Percentiles rank a stretch among this genome's conserved stretches.
phyloP scores from a whole-genome alignment of 1,140 invertebrate genomes.

The Micrasema minimum region DNA sequence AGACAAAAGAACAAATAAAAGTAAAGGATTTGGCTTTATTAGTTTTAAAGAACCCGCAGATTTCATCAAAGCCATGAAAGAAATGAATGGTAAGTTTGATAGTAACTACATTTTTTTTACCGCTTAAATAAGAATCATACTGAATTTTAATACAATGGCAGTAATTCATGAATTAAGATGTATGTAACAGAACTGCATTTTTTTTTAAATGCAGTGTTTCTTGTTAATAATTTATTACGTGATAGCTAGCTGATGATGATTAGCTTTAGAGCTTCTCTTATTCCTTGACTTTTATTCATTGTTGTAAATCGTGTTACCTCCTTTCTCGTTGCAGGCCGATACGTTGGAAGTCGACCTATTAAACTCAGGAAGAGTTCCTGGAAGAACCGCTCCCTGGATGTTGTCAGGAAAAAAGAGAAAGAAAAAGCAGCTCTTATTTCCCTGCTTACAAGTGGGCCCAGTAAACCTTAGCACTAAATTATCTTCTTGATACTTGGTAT shows the following conservation, averaged over 20 bases:
- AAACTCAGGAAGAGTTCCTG: slow-evolving; percentile 97
- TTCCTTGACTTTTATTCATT: too few relatives aligned
- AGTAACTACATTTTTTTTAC: too few relatives aligned
- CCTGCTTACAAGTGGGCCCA: slow-evolving; percentile 69
- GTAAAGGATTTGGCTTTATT: slow-evolving; percentile 98
- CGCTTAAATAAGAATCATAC: too few relatives aligned
- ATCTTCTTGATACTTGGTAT: too few relatives aligned
- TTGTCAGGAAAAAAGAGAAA: slow-evolving; percentile 95
- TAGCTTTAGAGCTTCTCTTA: too few relatives aligned
- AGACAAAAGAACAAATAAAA: slow-evolving; percentile 97
- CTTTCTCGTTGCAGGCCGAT: slow-evolving; percentile 73
- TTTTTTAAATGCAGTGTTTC: too few relatives aligned
- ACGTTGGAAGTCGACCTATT: slow-evolving; percentile 98
- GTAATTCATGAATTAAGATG: too few relatives aligned
- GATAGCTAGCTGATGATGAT: too few relatives aligned
- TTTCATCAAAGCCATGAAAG: slow-evolving; percentile 98
- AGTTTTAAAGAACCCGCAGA: slow-evolving; percentile 98
- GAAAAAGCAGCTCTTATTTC: slow-evolving; percentile 85
- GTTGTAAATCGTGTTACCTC: too few relatives aligned
- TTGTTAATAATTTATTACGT: too few relatives aligned
- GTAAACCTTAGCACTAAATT: slow-evolving; percentile 38
- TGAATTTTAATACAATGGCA: too few relatives aligned
- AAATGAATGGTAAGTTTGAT: slow-evolving; percentile 86
- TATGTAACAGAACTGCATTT: too few relatives aligned
- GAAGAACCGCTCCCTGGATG: slow-evolving; percentile 93